Evolutionary conservation across 2,113 vertebrate species (phyloP).

Genomic region (Notothenia rossii): DNA sequence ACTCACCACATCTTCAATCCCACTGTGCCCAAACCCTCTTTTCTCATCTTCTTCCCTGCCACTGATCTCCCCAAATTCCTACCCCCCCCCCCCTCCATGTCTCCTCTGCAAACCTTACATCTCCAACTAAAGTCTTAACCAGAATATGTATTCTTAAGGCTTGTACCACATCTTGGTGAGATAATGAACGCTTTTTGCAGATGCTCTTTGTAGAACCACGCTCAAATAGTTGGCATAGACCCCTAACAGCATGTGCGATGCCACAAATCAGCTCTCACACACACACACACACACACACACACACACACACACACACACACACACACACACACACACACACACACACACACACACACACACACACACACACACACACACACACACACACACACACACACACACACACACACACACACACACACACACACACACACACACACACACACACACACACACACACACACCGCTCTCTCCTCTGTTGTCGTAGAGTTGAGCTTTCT

Average conservation of each 20-base stretch:
- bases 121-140: slow-evolving; percentile 31
- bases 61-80: slow-evolving; percentile 69
- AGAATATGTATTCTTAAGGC: slow-evolving; percentile 14
- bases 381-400: too few species aligned
- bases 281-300: not conserved
- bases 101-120: slow-evolving; percentile 43
- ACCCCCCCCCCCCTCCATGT: slow-evolving; percentile 24
- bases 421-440: too few species aligned
- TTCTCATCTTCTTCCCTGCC: slow-evolving; percentile 70
- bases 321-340: not conserved
- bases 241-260: slow-evolving; percentile 10
- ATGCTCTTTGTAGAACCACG: slow-evolving; percentile 38
- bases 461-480: not conserved
- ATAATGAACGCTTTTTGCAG: slow-evolving; percentile 52
- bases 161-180: slow-evolving; percentile 36
- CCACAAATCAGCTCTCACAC: slow-evolving; percentile 4
- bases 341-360: too few species aligned
- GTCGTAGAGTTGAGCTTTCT: not conserved
- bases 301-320: not conserved
- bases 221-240: slow-evolving; percentile 23
- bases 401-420: too few species aligned
- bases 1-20: slow-evolving; percentile 73
- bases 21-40: slow-evolving; percentile 63
- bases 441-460: not conserved
- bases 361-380: too few species aligned